These are phyloP conservation scores for Stenurella melanura DNA, from an alignment of 2,888 invertebrate genomes.

Conservation along the genomic window DNA sequence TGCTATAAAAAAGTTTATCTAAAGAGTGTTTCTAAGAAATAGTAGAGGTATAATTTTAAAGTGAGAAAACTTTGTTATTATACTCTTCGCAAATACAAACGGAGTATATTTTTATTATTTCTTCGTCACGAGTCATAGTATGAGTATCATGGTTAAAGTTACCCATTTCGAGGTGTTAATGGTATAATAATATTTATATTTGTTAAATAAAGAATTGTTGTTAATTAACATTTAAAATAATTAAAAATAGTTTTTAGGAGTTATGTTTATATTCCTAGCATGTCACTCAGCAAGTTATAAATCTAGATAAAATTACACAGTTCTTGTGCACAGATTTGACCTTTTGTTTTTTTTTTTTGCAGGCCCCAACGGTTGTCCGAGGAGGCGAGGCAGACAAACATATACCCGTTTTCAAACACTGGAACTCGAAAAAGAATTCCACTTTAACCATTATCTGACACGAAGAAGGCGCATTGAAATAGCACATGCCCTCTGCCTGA, in stretches of 20 bases:
- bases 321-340: conserved; percentile 18
- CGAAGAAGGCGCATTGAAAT: conserved; percentile 97
- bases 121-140: neutral
- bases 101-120: too few species aligned
- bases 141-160: neutral
- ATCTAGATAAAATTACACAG: conserved; percentile 16
- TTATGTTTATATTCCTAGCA: neutral
- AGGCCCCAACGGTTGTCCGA: conserved; percentile 97
- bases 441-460: conserved; percentile 98
- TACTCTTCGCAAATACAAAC: too few species aligned
- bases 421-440: conserved; percentile 98
- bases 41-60: conserved; percentile 16
- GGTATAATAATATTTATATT: too few species aligned
- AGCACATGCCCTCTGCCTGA: conserved; percentile 95
- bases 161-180: neutral
- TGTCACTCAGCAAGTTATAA: neutral
- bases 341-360: conserved; percentile 72
- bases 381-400: conserved; percentile 96
- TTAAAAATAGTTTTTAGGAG: neutral
- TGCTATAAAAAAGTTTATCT: conserved; percentile 45
- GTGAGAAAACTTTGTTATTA: neutral
- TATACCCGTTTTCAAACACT: conserved; percentile 99
- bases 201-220: neutral
- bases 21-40: conserved; percentile 48
- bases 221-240: neutral